Percentiles rank a stretch among this genome's conserved stretches.
phyloP scores from a whole-genome alignment of 2,888 invertebrate species.

The Megamerina dolium region DNA sequence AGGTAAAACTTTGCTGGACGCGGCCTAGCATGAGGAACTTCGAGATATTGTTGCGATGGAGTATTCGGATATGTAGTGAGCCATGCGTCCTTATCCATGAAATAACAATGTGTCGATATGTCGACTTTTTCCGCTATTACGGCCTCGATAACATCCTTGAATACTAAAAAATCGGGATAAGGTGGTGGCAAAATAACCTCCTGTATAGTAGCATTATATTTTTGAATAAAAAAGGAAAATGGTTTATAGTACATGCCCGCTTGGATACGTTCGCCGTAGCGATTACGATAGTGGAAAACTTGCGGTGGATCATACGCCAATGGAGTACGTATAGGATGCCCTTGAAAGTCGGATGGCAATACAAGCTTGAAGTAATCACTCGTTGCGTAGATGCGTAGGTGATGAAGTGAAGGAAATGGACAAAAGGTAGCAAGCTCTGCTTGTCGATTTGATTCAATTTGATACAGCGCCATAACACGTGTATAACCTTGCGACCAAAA shows the following conservation, averaged over 20 bases:
- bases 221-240: constrained; percentile 8
- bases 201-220: constrained; percentile 13
- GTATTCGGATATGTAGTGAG: constrained; percentile 5
- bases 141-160: no score
- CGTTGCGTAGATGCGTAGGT: not conserved
- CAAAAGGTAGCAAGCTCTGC: not conserved
- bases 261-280: constrained; percentile 8
- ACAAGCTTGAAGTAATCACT: not conserved
- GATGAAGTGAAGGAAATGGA: not conserved
- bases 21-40: constrained; percentile 1
- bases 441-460: not conserved
- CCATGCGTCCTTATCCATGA: no score
- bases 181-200: constrained; percentile 14
- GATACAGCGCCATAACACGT: not conserved
- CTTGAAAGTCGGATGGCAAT: constrained; percentile 6
- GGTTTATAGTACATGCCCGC: constrained; percentile 10
- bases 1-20: not conserved
- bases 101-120: no score
- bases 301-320: no score
- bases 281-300: no score
- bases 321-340: no score
- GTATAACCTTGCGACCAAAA: no score
- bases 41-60: constrained; percentile 3
- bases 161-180: constrained; percentile 3
- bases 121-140: no score